These are phyloP conservation scores for Pyrrhia umbra DNA, from an alignment of 2,888 invertebrate species.

Conservation along the genomic window DNA sequence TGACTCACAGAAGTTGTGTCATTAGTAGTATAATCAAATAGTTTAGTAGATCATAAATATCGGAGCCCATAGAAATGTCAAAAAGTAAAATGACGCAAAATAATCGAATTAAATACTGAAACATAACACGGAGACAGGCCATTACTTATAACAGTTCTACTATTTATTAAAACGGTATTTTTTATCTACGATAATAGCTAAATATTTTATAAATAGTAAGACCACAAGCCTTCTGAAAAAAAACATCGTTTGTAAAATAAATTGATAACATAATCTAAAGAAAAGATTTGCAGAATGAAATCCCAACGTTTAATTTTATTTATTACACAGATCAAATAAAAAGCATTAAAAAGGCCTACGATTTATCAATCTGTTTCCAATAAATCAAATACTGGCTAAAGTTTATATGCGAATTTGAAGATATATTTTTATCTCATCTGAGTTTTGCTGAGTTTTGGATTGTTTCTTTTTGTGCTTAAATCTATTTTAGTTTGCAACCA, in stretches of 20 bases:
- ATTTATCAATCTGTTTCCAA: slow-evolving; percentile 32
- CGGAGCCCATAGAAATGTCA: background rate
- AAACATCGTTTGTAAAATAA: background rate
- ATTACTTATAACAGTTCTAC: slow-evolving; percentile 20
- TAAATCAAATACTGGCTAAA: slow-evolving; percentile 17
- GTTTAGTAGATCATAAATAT: slow-evolving; percentile 24
- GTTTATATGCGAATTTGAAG: background rate
- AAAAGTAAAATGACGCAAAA: background rate
- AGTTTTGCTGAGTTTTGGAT: slow-evolving; percentile 11
- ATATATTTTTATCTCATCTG: slow-evolving; percentile 17
- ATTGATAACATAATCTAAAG: background rate
- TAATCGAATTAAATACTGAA: slow-evolving; percentile 4
- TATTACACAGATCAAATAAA: slow-evolving; percentile 9
- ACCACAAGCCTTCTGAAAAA: background rate
- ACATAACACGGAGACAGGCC: slow-evolving; percentile 32
- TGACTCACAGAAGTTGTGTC: background rate
- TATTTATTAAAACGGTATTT: slow-evolving; percentile 1
- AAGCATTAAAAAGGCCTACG: background rate
- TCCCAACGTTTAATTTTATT: background rate
- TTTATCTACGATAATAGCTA: background rate
- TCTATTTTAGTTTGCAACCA: too few relatives aligned
- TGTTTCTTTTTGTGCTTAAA: background rate
- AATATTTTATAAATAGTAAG: background rate
- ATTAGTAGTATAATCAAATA: background rate
- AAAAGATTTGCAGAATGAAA: background rate